These are phyloP conservation scores for Pangasius krempfi DNA, from an alignment of 2,797 vertebrate species.

Conservation along the genomic window DNA sequence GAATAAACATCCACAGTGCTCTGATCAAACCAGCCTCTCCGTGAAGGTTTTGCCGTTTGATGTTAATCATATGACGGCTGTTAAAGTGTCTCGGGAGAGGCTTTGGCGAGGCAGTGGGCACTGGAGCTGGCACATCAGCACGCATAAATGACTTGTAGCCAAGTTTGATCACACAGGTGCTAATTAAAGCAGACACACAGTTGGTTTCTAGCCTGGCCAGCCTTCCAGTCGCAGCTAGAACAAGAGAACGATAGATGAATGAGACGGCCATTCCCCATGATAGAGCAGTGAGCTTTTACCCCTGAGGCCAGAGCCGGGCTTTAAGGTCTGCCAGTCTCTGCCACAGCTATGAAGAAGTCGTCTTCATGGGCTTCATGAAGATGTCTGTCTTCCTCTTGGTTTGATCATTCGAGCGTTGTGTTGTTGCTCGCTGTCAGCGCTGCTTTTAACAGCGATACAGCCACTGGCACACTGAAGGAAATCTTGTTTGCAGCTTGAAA, in stretches of 20 bases:
- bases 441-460: constrained; percentile 8
- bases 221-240: constrained; percentile 4
- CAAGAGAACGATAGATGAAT: neutral
- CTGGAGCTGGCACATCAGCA: constrained; percentile 26
- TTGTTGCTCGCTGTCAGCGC: constrained; percentile 32
- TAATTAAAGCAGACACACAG: constrained; percentile 52
- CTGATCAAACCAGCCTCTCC: neutral
- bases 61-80: constrained; percentile 26
- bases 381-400: constrained; percentile 29
- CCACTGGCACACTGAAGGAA: constrained; percentile 32
- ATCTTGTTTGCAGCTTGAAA: constrained; percentile 22
- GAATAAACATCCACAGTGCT: neutral
- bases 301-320: neutral
- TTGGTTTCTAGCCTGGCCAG: constrained; percentile 25
- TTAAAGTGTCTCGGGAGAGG: constrained; percentile 5
- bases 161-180: constrained; percentile 24
- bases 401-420: constrained; percentile 1
- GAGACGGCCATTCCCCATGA: constrained; percentile 16
- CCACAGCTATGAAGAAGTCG: constrained; percentile 10
- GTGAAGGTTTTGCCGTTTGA: constrained; percentile 7
- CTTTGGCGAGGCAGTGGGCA: constrained; percentile 9
- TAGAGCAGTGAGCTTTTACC: constrained; percentile 24
- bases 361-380: too few species aligned
- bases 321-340: constrained; percentile 16
- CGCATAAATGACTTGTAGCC: constrained; percentile 38